These are phyloP conservation scores for Tetragnatha versicolor DNA, from an alignment of 1,140 invertebrate species.

Conservation along the genomic window DNA sequence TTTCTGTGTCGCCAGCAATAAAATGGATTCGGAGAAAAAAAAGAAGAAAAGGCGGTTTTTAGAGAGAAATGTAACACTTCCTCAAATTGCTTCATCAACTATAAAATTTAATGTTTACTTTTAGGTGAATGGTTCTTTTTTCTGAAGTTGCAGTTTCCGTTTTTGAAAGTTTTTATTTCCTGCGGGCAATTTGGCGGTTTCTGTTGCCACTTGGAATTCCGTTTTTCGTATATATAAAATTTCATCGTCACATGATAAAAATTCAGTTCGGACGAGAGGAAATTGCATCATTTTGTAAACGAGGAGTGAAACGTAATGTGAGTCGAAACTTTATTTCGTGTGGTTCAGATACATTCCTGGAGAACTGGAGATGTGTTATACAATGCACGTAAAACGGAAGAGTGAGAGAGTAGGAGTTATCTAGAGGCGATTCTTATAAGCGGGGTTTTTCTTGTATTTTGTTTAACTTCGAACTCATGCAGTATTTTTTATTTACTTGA, in stretches of 20 bases:
- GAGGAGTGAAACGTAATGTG: slow-evolving; percentile 1
- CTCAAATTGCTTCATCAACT: slow-evolving; percentile 45
- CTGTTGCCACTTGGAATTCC: neutral
- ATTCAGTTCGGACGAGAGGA: slow-evolving; percentile 19
- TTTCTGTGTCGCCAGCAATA: slow-evolving; percentile 13
- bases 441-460: no score
- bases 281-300: slow-evolving; percentile 24
- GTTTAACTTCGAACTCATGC: no score
- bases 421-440: no score
- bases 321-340: no score
- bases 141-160: neutral
- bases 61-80: slow-evolving; percentile 18
- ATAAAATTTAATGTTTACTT: slow-evolving; percentile 42
- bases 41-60: neutral
- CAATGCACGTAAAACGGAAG: no score
- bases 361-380: no score
- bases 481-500: no score
- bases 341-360: no score
- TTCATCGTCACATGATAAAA: slow-evolving; percentile 23
- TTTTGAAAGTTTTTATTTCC: neutral
- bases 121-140: neutral
- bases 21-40: slow-evolving; percentile 5
- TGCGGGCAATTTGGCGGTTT: neutral
- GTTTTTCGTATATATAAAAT: neutral
- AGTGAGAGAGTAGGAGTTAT: no score